These are phyloP conservation scores for Lepidurus packardi DNA, from an alignment of 1,140 invertebrate species.

Conservation along the genomic window DNA sequence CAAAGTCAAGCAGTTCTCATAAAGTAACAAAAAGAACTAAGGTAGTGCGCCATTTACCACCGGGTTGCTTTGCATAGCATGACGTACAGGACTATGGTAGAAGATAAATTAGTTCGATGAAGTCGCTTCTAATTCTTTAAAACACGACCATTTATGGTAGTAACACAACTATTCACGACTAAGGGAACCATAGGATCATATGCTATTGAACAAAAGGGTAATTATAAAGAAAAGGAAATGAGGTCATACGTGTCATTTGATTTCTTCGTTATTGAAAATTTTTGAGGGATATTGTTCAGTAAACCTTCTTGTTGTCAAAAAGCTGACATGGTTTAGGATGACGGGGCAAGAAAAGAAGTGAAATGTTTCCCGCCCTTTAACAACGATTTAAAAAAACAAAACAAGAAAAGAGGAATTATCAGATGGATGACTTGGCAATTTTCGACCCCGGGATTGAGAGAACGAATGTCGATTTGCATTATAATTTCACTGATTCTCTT, in stretches of 20 bases:
- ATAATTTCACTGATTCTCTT: background rate
- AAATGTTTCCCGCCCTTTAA: background rate
- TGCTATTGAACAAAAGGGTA: too few species aligned
- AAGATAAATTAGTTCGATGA: too few species aligned
- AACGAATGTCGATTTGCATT: background rate
- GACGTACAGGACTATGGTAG: too few species aligned
- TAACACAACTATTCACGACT: too few species aligned
- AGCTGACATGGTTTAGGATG: background rate
- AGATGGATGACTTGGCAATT: background rate
- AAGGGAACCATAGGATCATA: too few species aligned
- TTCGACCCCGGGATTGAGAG: background rate
- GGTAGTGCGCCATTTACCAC: too few species aligned
- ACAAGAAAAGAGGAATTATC: background rate
- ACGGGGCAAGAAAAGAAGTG: background rate
- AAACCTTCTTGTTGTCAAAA: background rate
- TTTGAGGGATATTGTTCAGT: background rate
- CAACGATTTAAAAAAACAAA: background rate
- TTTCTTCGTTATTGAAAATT: background rate
- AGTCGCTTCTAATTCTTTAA: too few species aligned
- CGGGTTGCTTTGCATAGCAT: too few species aligned
- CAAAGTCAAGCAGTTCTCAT: too few species aligned
- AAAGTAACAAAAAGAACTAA: too few species aligned
- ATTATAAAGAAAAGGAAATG: too few species aligned
- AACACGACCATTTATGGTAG: too few species aligned
- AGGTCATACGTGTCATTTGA: background rate